Evolutionary conservation across 2,113 vertebrate species (phyloP), one percentile per base, ranked within the genome.

Genomic region (Tor tambroides): DNA sequence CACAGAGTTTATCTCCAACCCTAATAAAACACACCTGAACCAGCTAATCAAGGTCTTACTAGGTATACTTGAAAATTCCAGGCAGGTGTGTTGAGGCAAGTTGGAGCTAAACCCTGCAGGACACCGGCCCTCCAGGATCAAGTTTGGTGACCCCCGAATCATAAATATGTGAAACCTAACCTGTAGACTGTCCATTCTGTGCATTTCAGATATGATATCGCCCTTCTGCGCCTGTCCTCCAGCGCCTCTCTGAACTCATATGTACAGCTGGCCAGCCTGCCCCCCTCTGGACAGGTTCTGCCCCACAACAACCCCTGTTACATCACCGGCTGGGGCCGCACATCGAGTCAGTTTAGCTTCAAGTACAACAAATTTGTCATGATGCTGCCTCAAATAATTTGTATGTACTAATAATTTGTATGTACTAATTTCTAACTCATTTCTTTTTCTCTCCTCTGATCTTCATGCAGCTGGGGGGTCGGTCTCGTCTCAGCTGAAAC

Each of bases 321-420:
- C 93, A 96, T 98, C 94, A 94, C 91, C 0, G 98, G 98, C 93
- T 98, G 98, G 97, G 97, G 97, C 54, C 91, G 21, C 77, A 97
- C 96, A 87, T 87, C 79, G 90, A 96, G 97, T 98, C 91, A 96
- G 97, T 96, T 21, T 54, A 8, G 9, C 26, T 32, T 54, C 17
- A 78, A 4, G 28, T 32, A 41, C 23, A 23, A 59, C 56, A n/a
- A 3, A 61, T 61, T 8, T 10, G 69, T 4, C 38, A 6, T 23
- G 19, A 23, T 6, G 9, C 15, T 46, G 12, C 6, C 41, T 46
- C 1, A 75, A 75, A 46, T 75, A 12, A 46, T 51, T 32, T 21
- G n/a, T n/a, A n/a, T n/a, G n/a, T n/a, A n/a, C n/a, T n/a, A n/a
- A n/a, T n/a, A n/a, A n/a, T n/a, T n/a, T n/a, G n/a, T n/a, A n/a